A percentile compares a stretch with the other conserved stretches of the same genome.
These are phyloP conservation scores for Enoplosus armatus DNA, from an alignment of 2,797 vertebrate genomes.

Conservation along the genomic window DNA sequence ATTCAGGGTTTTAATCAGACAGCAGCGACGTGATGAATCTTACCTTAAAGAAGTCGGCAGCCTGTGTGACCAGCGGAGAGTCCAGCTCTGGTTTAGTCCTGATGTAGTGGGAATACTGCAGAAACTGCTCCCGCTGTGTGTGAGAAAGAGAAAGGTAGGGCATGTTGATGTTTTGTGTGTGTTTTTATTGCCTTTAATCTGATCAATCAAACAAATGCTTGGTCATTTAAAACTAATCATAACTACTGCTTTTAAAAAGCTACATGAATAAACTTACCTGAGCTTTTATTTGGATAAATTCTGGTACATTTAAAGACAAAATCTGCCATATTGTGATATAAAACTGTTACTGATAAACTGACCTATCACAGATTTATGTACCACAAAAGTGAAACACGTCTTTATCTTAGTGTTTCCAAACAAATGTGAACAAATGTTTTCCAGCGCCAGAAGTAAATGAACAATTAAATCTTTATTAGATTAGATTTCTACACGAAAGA, in stretches of 20 bases:
- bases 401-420: background rate
- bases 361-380: background rate
- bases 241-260: too few species aligned
- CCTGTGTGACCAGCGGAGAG: constrained; percentile 83
- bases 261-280: background rate
- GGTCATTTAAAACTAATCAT: too few species aligned
- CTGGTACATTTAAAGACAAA: background rate
- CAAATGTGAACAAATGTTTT: background rate
- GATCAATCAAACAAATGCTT: background rate
- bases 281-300: background rate
- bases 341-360: background rate
- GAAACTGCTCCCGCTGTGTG: constrained; percentile 90
- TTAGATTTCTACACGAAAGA: background rate
- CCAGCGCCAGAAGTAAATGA: background rate
- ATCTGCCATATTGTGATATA: background rate
- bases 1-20: background rate
- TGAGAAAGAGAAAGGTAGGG: background rate
- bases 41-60: constrained; percentile 89
- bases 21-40: background rate
- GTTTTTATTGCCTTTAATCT: background rate
- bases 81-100: constrained; percentile 88
- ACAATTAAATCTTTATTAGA: background rate
- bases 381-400: background rate
- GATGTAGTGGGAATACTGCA: constrained; percentile 91
- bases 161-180: background rate